Base-by-base conservation (phyloP, 1,140 invertebrate genomes). In the Drosophila rhopaloa region DNA sequence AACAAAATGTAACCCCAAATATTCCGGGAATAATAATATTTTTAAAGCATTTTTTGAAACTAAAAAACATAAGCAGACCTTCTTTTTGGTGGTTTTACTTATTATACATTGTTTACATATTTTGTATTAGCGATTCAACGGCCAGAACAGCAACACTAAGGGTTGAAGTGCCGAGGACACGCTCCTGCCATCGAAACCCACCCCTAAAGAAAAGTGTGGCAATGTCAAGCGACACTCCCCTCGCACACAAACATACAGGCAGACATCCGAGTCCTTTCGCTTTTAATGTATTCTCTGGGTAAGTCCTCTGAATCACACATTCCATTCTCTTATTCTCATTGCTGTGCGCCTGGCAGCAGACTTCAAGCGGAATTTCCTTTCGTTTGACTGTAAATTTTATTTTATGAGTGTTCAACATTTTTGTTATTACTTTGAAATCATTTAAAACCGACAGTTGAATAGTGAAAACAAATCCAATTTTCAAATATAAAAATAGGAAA, bases 321-420 rank as follows among this genome's bases (percentile, higher is more conserved):
- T 66, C 65, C 65, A 68, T 24, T 41, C 54, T 51, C 16, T 2
- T 47, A 14, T 63, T 68, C 50, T 56, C 68, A 73, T 84, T 91
- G 80, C 76, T 90, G 81, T n/a, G 57, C 81, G 72, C 89, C 90
- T 79, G 79, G 32, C 59, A 14, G 13, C 62, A 91, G 72, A 83
- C 80, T 90, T 90, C 62, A 76, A 79, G 59, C 70, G 77, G 85
- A 91, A 91, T 91, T 86, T 86, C 83, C 83, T 86, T 86, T 89
- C 83, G 76, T 86, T 86, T 86, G 83, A 62, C 76, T 67, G 79
- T 77, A 60, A 47, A 70, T 54, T 66, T 66, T 24, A 9, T 41
- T 13, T 50, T 38, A 19, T 6, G 2, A 8, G 29, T 32, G 29
- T 32, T 32, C 0, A 8, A 32, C 6, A 32, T 32, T 32, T 32